A percentile compares a stretch with the other conserved stretches of the same genome.
Conservation (phyloP, 1,140 invertebrate genomes). For the Cydia strobilella region DNA sequence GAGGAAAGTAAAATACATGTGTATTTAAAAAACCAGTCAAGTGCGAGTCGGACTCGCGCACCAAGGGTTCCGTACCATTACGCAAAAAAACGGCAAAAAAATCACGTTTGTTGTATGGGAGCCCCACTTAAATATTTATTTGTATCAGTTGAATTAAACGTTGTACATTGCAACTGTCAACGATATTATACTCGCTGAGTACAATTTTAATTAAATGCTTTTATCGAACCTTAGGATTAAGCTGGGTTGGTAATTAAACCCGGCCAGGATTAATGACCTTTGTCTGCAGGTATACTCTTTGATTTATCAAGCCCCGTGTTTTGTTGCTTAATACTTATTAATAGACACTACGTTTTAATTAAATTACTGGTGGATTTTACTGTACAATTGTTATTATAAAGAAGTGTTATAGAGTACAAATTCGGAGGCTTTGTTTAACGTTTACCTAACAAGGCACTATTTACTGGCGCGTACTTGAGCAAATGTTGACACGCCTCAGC, state of each 20-base stretch:
- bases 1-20: no score
- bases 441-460: slow-evolving; percentile 25
- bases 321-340: slow-evolving; percentile 32
- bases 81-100: no score
- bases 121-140: no score
- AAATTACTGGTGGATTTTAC: slow-evolving; percentile 16
- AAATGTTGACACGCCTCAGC: slow-evolving; percentile 25
- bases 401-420: slow-evolving; percentile 1
- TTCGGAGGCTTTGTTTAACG: slow-evolving; percentile 13
- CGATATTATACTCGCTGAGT: slow-evolving; percentile 14
- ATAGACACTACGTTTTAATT: slow-evolving; percentile 29
- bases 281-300: slow-evolving; percentile 58
- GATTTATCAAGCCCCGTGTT: slow-evolving; percentile 59
- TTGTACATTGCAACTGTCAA: slow-evolving; percentile 7
- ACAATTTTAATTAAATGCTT: slow-evolving; percentile 71
- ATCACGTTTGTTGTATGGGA: no score
- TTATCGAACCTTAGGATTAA: slow-evolving; percentile 63
- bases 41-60: no score
- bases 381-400: not conserved
- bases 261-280: slow-evolving; percentile 67
- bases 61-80: no score
- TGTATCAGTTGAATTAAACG: not conserved
- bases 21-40: no score
- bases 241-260: slow-evolving; percentile 66
- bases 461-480: slow-evolving; percentile 1